Base-by-base conservation (phyloP, 2,888 invertebrate genomes). In the Lepidochitona cinerea region DNA sequence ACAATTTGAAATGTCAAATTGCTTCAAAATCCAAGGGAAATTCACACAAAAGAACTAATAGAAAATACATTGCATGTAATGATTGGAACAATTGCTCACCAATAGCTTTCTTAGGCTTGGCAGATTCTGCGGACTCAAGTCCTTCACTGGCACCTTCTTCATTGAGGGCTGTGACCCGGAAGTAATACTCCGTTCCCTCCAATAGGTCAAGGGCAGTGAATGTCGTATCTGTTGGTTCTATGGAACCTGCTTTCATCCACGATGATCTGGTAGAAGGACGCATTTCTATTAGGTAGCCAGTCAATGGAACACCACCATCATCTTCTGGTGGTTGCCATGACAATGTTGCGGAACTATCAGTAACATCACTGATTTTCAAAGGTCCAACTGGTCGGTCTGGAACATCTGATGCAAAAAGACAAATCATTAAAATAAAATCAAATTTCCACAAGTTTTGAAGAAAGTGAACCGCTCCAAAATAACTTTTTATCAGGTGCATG, bases 101-200 rank as follows among this genome's bases (percentile, higher is more conserved):
- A 33, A 84, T 71, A 52, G 83, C 79, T 54, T 82, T 79, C 59
- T 75, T 79, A 26, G 86, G 82, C 37, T 76, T 82, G 32, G 81
- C 82, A 6, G 84, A 80, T 7, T 81, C 81, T 71, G 77, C 81
- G 36, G 74, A 74, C 64, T 81, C 81, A 29, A 81, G 81, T 0
- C 97, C 95, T 80, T 96, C 96, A 53, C 98, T 96, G 0, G 95
- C 95, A 4, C 98, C 98, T 1, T 97, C 98, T 82, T 95, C 95
- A 92, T 96, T 96, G 29, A 95, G 93, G n/a, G 96, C 96, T 69
- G 94, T 93, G 0, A 97, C 96, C n/a, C 96, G 93, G 93, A 97
- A 96, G 88, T 96, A 95, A 86, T 97, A 96, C 0, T 94, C 94
- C 92, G 97, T 92, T 87, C 96, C 97, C 0, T 95, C 82, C 35